Conservation (phyloP, 2,113 vertebrate genomes). For the Choloepus hoffmanni region DNA sequence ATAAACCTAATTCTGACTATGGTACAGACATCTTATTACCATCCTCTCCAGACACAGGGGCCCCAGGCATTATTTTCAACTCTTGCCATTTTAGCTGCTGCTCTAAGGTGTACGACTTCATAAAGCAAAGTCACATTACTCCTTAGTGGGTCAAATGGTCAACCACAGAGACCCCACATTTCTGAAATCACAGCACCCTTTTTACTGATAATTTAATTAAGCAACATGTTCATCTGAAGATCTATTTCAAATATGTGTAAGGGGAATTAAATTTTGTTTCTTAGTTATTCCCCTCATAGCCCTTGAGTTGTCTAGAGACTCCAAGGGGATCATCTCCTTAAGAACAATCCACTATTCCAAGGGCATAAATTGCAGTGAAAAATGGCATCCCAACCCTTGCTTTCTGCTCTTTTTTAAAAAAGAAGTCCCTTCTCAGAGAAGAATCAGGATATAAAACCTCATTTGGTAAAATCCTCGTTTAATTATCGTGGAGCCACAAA, state of each 20-base stretch:
- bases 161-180: fast-evolving
- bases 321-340: fast-evolving
- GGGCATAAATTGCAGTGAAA: too few species aligned
- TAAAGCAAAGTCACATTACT: not conserved
- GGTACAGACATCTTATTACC: fast-evolving
- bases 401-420: not conserved
- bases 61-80: fast-evolving
- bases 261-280: not conserved
- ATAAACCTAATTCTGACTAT: fast-evolving
- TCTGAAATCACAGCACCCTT: fast-evolving
- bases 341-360: not conserved
- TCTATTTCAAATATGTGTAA: not conserved
- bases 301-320: not conserved
- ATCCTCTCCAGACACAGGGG: not conserved
- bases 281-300: fast-evolving
- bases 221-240: not conserved
- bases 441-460: not conserved
- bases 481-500: not conserved
- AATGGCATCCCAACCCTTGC: not conserved
- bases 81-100: not conserved
- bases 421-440: not conserved
- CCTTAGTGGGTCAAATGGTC: not conserved
- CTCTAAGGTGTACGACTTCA: fast-evolving
- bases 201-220: not conserved
- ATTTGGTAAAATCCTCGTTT: not conserved